Evolutionary conservation across 1,140 invertebrate genomes (phyloP), one percentile per base, ranked within the genome.

Genomic region (Drosophila ananassae): DNA sequence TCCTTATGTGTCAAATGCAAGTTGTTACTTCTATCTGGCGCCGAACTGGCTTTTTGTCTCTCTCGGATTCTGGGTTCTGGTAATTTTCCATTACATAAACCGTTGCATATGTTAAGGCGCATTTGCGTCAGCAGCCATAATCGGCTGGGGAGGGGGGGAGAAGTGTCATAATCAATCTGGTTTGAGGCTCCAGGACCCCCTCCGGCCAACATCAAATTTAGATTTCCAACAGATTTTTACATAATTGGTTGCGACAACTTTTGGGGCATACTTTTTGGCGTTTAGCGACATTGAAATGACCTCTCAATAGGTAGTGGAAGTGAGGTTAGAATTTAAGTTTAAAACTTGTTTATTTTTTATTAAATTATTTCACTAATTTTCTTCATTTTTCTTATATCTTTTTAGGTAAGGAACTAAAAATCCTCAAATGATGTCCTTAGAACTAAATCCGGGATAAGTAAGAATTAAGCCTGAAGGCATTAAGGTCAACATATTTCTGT

Each of bases 1-100:
- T 37, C 52, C 79, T 17, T 17, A 87, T 89, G 83, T 87, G 83
- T 87, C 83, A 82, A 87, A 79, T 89, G 82, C 78, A 81, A 61
- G 79, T 69, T 67, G 48, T 62, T 67, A 73, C 77, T 68, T 60
- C 17, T 64, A 57, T 74, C 58, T 55, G 71, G 51, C 71, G 69
- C 58, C 72, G 53, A 56, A 73, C 46, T 52, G 68, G 52, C 52
- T 69, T 67, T 48, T 69, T 68, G 61, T 47, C 12, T 34, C n/a
- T 34, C 7, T 25, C 13, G 64, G 5, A 32, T 8, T 17, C 30
- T n/a, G n/a, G 17, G 17, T 17, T 48, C 44, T 63, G 77, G 68
- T 85, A 71, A 71, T 77, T 80, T 84, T 85, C 64, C 81, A 74
- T 85, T 85, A 85, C 54, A 77, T 80, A 85, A 85, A 66, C 21